phyloP scores from a whole-genome alignment of 2,888 invertebrate genomes.

The Nebria salina region DNA sequence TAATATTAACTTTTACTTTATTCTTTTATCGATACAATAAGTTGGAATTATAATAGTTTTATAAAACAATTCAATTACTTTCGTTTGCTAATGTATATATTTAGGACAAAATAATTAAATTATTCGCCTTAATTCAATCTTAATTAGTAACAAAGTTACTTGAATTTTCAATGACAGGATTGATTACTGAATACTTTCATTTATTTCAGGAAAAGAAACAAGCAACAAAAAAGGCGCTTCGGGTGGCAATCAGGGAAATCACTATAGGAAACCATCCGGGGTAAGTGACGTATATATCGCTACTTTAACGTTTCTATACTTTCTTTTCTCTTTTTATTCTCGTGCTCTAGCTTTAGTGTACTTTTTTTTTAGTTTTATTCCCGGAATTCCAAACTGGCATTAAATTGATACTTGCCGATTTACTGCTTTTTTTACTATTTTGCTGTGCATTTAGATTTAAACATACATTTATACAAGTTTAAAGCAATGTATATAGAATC shows the following conservation, averaged over 20 bases:
- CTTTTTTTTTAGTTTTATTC: not conserved
- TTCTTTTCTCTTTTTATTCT: conserved; percentile 27
- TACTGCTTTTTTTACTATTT: too few species aligned
- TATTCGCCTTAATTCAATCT: too few species aligned
- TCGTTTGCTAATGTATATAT: too few species aligned
- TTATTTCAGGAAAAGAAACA: conserved; percentile 57
- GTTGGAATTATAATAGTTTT: too few species aligned
- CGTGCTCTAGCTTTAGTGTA: not conserved
- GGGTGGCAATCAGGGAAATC: conserved; percentile 57
- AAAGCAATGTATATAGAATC: too few species aligned
- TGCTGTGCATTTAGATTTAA: too few species aligned
- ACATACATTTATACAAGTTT: too few species aligned
- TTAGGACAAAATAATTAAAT: too few species aligned
- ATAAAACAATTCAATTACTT: too few species aligned
- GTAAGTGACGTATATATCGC: conserved; percentile 55
- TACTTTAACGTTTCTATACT: conserved; percentile 7
- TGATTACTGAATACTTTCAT: conserved; percentile 6
- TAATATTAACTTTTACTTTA: too few species aligned
- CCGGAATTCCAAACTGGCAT: not conserved
- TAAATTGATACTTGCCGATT: not conserved
- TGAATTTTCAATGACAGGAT: not conserved
- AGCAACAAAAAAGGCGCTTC: conserved; percentile 58
- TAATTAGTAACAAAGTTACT: not conserved
- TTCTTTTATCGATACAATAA: too few species aligned
- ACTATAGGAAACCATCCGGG: conserved; percentile 62